phyloP scores from a whole-genome alignment of 1,140 invertebrate species.

The Idris sp. region DNA sequence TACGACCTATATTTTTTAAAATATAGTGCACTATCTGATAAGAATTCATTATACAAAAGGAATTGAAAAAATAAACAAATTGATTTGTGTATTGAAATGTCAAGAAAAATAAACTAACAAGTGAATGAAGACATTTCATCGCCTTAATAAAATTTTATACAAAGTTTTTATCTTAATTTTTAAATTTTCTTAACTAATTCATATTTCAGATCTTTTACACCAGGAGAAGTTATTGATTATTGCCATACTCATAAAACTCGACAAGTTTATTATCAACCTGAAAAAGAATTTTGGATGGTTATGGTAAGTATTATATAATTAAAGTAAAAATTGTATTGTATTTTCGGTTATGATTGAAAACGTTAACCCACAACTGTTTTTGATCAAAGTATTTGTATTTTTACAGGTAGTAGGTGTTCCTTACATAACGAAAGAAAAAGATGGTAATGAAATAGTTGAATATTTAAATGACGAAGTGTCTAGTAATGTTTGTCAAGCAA shows the following conservation, averaged over 20 bases:
- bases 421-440: conserved; percentile 82
- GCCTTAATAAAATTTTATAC: conserved; percentile 7
- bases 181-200: conserved; percentile 15
- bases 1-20: no score
- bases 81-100: no score
- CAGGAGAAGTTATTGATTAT: conserved; percentile 87
- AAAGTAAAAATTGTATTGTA: conserved; percentile 3
- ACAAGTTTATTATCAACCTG: conserved; percentile 91
- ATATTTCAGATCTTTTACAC: conserved; percentile 89
- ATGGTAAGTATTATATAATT: conserved; percentile 82
- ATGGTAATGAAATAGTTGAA: conserved; percentile 83
- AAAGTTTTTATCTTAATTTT: conserved; percentile 4
- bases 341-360: no score
- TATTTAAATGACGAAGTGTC: conserved; percentile 88
- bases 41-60: no score
- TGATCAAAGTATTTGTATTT: no score
- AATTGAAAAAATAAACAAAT: no score
- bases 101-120: no score
- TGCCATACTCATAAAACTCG: conserved; percentile 93
- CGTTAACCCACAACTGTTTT: no score
- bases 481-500: conserved; percentile 85
- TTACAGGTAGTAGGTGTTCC: conserved; percentile 85
- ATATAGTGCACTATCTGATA: no score
- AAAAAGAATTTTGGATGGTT: conserved; percentile 92
- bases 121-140: no score